A percentile compares a stretch with the other conserved stretches of the same genome.
Conservation (phyloP, 2,888 invertebrate species). For the Melitaea athalia region DNA sequence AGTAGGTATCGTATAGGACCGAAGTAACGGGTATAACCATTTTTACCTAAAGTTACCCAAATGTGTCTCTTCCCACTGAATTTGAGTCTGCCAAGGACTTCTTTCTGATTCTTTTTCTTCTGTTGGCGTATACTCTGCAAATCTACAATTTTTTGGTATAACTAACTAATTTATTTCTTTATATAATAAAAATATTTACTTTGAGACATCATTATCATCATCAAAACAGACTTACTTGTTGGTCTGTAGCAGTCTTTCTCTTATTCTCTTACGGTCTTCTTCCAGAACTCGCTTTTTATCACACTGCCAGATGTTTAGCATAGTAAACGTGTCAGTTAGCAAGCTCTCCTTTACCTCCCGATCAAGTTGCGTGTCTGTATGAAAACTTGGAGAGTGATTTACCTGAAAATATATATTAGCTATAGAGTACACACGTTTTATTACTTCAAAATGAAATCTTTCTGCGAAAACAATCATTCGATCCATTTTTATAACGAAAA, state of each 20-base stretch:
- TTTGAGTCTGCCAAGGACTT: constrained; percentile 82
- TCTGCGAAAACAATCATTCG: too few species aligned
- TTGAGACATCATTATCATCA: neutral
- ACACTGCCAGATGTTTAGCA: constrained; percentile 89
- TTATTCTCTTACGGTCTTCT: constrained; percentile 88
- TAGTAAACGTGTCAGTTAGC: constrained; percentile 88
- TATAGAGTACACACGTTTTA: too few species aligned
- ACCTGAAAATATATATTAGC: constrained; percentile 74
- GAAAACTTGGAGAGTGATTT: constrained; percentile 96
- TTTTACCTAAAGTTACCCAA: constrained; percentile 85
- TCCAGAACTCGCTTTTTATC: constrained; percentile 87
- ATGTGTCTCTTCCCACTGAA: constrained; percentile 88
- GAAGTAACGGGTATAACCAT: neutral
- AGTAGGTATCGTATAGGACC: neutral
- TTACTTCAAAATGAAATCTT: too few species aligned
- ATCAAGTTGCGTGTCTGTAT: constrained; percentile 93
- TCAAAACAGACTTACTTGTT: constrained; percentile 64
- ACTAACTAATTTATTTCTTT: neutral
- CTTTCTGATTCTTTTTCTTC: constrained; percentile 75
- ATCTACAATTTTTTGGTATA: constrained; percentile 56
- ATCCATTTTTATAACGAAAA: too few species aligned
- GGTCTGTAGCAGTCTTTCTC: constrained; percentile 86
- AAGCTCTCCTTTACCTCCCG: constrained; percentile 92
- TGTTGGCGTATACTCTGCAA: constrained; percentile 79
- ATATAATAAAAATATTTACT: too few species aligned